Conservation (phyloP, 2,797 vertebrate genomes). For the Tympanoctomys barrerae region DNA sequence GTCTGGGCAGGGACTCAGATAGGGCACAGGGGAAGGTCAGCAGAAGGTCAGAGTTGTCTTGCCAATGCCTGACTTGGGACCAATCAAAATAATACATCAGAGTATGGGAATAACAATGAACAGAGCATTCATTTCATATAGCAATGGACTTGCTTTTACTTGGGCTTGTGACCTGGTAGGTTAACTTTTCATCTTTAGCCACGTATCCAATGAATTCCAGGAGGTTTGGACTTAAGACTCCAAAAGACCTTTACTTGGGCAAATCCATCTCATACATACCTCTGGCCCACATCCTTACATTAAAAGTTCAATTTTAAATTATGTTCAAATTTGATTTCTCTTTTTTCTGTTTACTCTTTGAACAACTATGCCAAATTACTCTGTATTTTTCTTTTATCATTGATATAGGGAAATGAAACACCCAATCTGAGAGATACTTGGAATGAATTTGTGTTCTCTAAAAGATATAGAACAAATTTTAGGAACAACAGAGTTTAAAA, state of each 20-base stretch:
- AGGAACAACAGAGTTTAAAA: too few species aligned
- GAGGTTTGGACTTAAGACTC: not conserved
- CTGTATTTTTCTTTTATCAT: not conserved
- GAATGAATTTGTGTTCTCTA: too few species aligned
- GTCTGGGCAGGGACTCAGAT: not conserved
- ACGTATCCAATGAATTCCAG: not conserved
- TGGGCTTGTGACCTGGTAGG: not conserved
- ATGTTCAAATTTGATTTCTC: not conserved
- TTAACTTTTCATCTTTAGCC: not conserved
- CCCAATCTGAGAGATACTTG: too few species aligned
- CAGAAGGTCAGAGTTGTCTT: not conserved
- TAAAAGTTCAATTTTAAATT: not conserved
- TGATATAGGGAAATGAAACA: too few species aligned
- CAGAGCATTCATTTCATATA: not conserved
- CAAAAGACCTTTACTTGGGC: not conserved
- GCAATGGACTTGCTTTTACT: not conserved
- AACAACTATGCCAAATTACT: not conserved
- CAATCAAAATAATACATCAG: not conserved
- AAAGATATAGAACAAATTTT: too few species aligned
- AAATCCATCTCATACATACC: not conserved
- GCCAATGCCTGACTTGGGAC: not conserved
- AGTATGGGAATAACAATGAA: not conserved
- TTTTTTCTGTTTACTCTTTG: not conserved
- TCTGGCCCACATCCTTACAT: not conserved
- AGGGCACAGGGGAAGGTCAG: not conserved